Conservation (phyloP, 2,888 invertebrate genomes). For the Caenorhabditis sp. region DNA sequence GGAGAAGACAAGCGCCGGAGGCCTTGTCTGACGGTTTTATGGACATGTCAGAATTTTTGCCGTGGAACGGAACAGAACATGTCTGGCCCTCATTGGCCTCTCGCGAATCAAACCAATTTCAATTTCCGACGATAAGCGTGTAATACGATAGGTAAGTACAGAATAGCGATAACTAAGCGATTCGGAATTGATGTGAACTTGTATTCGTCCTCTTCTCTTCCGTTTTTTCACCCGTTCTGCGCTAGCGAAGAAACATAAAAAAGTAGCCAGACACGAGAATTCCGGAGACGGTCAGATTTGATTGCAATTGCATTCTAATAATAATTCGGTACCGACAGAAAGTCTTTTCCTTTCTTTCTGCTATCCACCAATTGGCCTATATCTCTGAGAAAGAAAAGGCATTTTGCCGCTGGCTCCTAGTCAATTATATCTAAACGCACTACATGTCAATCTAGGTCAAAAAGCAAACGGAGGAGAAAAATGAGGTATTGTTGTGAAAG, state of each 20-base stretch:
- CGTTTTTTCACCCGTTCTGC: neutral
- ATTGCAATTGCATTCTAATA: slow-evolving; percentile 46
- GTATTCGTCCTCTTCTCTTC: slow-evolving; percentile 3
- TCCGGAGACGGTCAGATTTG: slow-evolving; percentile 41
- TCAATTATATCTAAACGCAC: slow-evolving; percentile 44
- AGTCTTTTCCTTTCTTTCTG: neutral
- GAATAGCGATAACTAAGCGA: slow-evolving; percentile 29
- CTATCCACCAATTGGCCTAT: slow-evolving; percentile 10
- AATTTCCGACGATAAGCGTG: slow-evolving; percentile 25
- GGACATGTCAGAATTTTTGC: slow-evolving; percentile 17
- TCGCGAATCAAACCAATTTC: slow-evolving; percentile 4
- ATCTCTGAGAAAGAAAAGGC: neutral
- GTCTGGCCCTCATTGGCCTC: neutral
- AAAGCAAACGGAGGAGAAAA: neutral
- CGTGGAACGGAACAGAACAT: slow-evolving; percentile 3
- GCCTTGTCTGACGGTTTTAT: slow-evolving; percentile 21
- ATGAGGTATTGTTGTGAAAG: neutral
- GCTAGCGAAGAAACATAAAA: neutral
- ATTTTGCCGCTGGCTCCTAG: slow-evolving; percentile 36
- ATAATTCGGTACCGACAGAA: neutral
- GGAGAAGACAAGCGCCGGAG: slow-evolving; percentile 1
- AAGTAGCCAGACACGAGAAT: too few relatives aligned
- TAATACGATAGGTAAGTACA: neutral
- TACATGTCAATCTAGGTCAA: slow-evolving; percentile 24
- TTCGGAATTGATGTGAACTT: slow-evolving; percentile 50